Evolutionary conservation across 1,140 invertebrate species (phyloP).

Genomic region (Halictus rubicundus): DNA sequence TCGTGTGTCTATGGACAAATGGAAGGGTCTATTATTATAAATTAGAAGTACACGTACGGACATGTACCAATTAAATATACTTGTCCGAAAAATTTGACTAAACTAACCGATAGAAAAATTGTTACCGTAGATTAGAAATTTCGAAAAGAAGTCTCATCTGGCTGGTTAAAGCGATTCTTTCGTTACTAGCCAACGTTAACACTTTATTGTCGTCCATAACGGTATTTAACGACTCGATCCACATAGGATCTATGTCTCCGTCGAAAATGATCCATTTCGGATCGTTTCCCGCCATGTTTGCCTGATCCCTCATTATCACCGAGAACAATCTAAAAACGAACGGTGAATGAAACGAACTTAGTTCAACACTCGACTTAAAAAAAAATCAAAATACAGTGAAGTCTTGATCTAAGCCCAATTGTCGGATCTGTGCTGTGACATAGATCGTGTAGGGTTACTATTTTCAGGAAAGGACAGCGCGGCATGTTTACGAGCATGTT

Average conservation of each 20-base stretch:
- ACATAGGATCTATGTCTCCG: constrained; percentile 98
- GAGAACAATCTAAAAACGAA: constrained; percentile 88
- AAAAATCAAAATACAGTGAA: too few species aligned
- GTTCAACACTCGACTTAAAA: too few species aligned
- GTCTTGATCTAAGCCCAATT: too few species aligned
- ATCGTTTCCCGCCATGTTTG: constrained; percentile 90
- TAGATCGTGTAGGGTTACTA: too few species aligned
- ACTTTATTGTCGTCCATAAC: constrained; percentile 93
- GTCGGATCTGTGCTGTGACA: too few species aligned
- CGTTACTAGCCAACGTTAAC: constrained; percentile 95
- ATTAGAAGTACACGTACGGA: too few species aligned
- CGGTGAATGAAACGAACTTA: not conserved
- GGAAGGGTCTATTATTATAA: too few species aligned
- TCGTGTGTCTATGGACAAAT: too few species aligned
- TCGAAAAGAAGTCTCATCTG: constrained; percentile 96
- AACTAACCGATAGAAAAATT: not conserved
- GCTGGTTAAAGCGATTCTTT: constrained; percentile 94
- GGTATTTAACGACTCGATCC: constrained; percentile 96
- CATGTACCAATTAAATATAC: too few species aligned
- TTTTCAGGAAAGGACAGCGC: too few species aligned
- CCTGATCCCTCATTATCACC: constrained; percentile 95
- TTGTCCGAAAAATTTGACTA: not conserved
- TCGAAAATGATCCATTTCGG: constrained; percentile 98
- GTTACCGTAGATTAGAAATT: constrained; percentile 89
- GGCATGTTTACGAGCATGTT: too few species aligned